Evolutionary conservation across 2,797 vertebrate genomes (phyloP).

Genomic region (Pristis pectinata): DNA sequence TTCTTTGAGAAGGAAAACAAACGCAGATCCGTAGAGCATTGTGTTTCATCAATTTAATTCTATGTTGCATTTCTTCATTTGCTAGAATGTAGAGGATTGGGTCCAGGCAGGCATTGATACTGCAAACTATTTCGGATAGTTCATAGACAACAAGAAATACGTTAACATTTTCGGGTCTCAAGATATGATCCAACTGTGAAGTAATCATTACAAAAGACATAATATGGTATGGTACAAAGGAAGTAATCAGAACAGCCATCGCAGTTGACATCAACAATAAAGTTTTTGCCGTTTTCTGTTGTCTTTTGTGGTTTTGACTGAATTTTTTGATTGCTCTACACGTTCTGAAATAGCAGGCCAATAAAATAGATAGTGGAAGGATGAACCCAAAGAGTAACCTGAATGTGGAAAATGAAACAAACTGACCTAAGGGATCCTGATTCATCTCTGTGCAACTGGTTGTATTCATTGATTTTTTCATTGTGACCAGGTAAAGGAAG

Average conservation of each 20-base stretch:
- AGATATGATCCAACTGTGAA: conserved; percentile 51
- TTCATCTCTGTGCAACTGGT: conserved; percentile 50
- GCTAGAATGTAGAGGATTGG: conserved; percentile 68
- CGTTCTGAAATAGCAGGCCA: conserved; percentile 58
- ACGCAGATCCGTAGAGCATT: neutral
- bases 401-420: conserved; percentile 49
- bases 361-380: conserved; percentile 58
- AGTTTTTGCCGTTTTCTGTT: conserved; percentile 51
- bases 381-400: conserved; percentile 58
- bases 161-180: conserved; percentile 47
- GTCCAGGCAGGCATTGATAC: conserved; percentile 66
- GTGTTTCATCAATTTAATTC: conserved; percentile 8
- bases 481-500: conserved; percentile 52
- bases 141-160: conserved; percentile 54
- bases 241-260: conserved; percentile 61
- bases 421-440: conserved; percentile 49
- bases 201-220: conserved; percentile 58
- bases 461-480: conserved; percentile 38
- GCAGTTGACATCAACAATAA: conserved; percentile 60
- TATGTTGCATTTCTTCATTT: conserved; percentile 47
- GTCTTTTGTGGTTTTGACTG: conserved; percentile 46
- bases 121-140: conserved; percentile 65
- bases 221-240: conserved; percentile 65
- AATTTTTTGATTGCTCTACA: conserved; percentile 52
- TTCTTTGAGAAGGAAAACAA: conserved; percentile 12